A percentile compares a stretch with the other conserved stretches of the same genome.
These are phyloP conservation scores for Physocephala rufipes DNA, from an alignment of 2,888 invertebrate genomes.

Conservation along the genomic window DNA sequence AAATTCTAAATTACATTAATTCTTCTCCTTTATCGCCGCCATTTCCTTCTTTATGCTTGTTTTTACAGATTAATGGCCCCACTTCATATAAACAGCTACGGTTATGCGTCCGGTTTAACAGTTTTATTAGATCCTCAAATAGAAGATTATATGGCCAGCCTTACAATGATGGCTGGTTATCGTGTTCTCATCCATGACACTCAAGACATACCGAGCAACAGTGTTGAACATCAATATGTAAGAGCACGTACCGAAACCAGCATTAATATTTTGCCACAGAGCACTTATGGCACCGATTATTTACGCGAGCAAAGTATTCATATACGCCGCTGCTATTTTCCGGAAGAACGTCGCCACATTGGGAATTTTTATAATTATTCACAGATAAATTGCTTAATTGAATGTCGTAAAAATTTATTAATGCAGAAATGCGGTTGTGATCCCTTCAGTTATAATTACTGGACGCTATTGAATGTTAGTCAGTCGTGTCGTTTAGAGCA, in stretches of 20 bases:
- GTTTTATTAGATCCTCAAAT: conserved; percentile 68
- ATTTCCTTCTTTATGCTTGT: not conserved
- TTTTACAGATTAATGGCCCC: conserved; percentile 22
- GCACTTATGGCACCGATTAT: conserved; percentile 70
- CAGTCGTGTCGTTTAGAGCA: conserved; percentile 49
- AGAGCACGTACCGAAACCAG: conserved; percentile 68
- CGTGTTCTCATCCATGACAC: conserved; percentile 72
- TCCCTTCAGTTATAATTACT: conserved; percentile 59
- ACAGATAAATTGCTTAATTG: conserved; percentile 72
- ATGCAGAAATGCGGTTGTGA: conserved; percentile 69
- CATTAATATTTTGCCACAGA: conserved; percentile 70
- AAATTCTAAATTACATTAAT: too few relatives aligned
- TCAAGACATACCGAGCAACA: conserved; percentile 70
- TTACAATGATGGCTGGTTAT: conserved; percentile 69
- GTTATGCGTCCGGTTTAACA: conserved; percentile 72
- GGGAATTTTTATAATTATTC: conserved; percentile 67
- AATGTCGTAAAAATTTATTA: conserved; percentile 68
- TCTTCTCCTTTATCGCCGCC: not conserved
- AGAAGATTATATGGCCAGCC: conserved; percentile 71
- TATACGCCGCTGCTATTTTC: conserved; percentile 70
- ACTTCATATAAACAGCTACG: conserved; percentile 70
- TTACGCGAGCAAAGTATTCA: conserved; percentile 65
- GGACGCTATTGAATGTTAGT: conserved; percentile 58
- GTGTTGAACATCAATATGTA: conserved; percentile 69
- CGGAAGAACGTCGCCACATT: conserved; percentile 67